A percentile compares a stretch with the other conserved stretches of the same genome.
Conservation (phyloP, 2,113 vertebrate species). For the Myotis lucifugus region DNA sequence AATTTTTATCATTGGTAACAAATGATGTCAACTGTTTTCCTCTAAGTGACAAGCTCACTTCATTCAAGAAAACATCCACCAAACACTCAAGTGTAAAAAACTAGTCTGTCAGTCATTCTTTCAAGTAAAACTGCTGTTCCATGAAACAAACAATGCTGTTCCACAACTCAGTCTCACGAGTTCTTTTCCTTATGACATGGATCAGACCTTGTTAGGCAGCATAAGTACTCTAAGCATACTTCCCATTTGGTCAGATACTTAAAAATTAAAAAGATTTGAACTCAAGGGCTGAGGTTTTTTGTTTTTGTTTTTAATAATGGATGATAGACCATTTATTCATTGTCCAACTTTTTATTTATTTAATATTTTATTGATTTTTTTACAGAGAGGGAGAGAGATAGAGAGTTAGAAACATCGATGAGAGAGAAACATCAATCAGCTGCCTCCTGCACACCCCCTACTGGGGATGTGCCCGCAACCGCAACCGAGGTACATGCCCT, state of each 20-base stretch:
- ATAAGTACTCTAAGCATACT: neutral
- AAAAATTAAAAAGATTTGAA: neutral
- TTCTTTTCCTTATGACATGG: neutral
- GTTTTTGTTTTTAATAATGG: no score
- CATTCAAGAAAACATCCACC: neutral
- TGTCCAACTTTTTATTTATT: no score
- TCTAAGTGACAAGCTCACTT: neutral
- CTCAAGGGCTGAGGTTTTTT: no score
- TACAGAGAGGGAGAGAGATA: no score
- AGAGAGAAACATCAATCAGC: no score
- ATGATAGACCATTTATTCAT: no score
- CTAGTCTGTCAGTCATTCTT: neutral
- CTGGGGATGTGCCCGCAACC: no score
- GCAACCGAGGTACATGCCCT: no score
- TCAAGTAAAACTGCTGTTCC: neutral
- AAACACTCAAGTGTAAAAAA: conserved; percentile 38
- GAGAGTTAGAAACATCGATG: no score
- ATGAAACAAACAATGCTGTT: neutral
- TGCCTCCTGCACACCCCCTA: no score
- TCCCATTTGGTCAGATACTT: neutral
- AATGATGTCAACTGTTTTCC: conserved; percentile 22
- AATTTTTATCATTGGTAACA: conserved; percentile 41
- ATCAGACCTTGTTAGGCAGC: neutral
- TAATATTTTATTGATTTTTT: no score
- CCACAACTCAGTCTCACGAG: neutral